phyloP scores from a whole-genome alignment of 2,888 invertebrate species.

The Cyclophora punctaria region DNA sequence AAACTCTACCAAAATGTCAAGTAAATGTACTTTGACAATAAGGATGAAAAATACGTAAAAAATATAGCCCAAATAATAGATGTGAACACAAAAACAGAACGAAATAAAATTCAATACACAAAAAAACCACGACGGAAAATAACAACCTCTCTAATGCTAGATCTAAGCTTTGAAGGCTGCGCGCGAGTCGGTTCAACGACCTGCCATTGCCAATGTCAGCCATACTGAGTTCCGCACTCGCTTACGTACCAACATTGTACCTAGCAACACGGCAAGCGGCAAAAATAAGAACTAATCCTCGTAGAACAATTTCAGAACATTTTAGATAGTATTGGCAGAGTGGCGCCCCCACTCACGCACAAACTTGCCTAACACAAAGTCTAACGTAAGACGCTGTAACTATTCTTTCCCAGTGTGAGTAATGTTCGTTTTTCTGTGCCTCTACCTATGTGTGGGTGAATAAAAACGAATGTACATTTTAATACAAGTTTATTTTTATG shows the following conservation, averaged over 20 bases:
- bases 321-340: too few relatives aligned
- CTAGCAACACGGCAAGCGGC: too few relatives aligned
- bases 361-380: conserved; percentile 9
- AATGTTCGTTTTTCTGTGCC: conserved; percentile 70
- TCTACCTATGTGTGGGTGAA: conserved; percentile 42
- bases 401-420: conserved; percentile 55
- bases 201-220: conserved; percentile 75
- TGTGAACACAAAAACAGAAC: conserved; percentile 18
- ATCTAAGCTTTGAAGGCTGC: conserved; percentile 73
- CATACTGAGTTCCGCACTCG: conserved; percentile 74
- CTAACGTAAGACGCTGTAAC: conserved; percentile 74
- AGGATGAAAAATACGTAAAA: conserved; percentile 12
- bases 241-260: conserved; percentile 45
- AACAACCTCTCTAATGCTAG: conserved; percentile 71
- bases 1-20: too few relatives aligned
- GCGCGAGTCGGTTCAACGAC: conserved; percentile 63
- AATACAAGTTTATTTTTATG: conserved; percentile 17
- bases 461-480: conserved; percentile 48
- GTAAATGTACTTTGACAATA: not conserved
- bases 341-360: too few relatives aligned
- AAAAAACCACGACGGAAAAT: conserved; percentile 59
- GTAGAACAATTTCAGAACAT: too few relatives aligned
- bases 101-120: conserved; percentile 39
- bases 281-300: too few relatives aligned
- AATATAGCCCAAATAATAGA: conserved; percentile 18